These are phyloP conservation scores for Ichneumoninae sp. DNA, from an alignment of 2,888 invertebrate genomes.

Conservation along the genomic window DNA sequence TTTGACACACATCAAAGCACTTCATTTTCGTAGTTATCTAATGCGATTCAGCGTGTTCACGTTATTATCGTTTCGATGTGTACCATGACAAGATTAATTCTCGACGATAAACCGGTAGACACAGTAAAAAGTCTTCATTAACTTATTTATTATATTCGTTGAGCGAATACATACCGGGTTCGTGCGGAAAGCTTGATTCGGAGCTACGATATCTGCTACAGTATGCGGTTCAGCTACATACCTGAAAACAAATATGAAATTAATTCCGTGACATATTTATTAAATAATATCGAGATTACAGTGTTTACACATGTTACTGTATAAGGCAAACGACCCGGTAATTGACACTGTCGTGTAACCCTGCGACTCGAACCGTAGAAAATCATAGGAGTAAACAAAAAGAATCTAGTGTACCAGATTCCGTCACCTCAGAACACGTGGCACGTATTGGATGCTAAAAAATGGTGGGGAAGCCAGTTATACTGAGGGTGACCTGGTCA, in stretches of 20 bases:
- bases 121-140: background rate
- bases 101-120: background rate
- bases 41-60: too few relatives aligned
- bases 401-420: background rate
- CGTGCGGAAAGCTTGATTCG: background rate
- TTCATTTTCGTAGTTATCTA: too few relatives aligned
- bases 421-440: background rate
- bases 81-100: background rate
- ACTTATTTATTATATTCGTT: background rate
- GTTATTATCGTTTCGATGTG: too few relatives aligned
- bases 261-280: background rate
- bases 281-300: background rate
- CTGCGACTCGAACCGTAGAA: background rate
- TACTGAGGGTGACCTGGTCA: background rate
- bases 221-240: constrained; percentile 12
- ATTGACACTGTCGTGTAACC: background rate
- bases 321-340: background rate
- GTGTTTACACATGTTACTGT: background rate
- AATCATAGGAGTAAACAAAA: background rate
- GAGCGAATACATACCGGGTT: background rate
- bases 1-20: background rate
- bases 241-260: constrained; percentile 13
- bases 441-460: background rate
- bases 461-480: background rate
- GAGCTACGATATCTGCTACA: background rate